A percentile compares a stretch with the other conserved stretches of the same genome.
phyloP scores from a whole-genome alignment of 2,113 vertebrate genomes.

The Arvicanthis niloticus region DNA sequence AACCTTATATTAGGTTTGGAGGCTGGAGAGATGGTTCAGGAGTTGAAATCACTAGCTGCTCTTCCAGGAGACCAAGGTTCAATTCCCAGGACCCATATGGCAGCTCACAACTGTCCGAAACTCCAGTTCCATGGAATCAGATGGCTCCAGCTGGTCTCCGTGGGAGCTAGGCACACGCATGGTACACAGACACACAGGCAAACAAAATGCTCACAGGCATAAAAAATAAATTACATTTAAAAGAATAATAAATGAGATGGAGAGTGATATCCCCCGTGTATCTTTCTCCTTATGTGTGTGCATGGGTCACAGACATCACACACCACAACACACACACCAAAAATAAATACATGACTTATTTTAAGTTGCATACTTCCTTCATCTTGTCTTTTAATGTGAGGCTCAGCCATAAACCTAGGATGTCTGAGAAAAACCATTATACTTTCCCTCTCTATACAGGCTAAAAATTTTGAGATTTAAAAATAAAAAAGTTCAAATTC shows the following conservation, averaged over 20 bases:
- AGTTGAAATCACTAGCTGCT: background rate
- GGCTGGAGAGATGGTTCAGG: background rate
- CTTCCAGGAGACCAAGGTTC: background rate
- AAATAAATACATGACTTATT: background rate
- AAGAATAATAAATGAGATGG: background rate
- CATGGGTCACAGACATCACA: background rate
- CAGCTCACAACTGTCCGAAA: background rate
- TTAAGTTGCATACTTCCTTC: background rate
- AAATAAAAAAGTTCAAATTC: background rate
- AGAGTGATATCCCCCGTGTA: background rate
- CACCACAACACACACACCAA: background rate
- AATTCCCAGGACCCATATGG: background rate
- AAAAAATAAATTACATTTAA: background rate
- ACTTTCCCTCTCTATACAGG: background rate
- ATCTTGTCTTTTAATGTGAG: background rate
- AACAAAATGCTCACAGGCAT: background rate
- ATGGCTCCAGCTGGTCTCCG: background rate
- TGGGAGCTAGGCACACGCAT: background rate
- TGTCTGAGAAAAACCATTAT: background rate
- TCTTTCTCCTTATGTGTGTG: background rate
- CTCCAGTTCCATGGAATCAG: background rate
- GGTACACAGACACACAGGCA: no score
- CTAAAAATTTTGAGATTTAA: conserved; percentile 9
- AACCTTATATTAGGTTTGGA: background rate
- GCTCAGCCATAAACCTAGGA: background rate